A percentile compares a stretch with the other conserved stretches of the same genome.
These are phyloP conservation scores for Leptinotarsa tumamoca DNA, from an alignment of 2,888 invertebrate species.

Conservation along the genomic window DNA sequence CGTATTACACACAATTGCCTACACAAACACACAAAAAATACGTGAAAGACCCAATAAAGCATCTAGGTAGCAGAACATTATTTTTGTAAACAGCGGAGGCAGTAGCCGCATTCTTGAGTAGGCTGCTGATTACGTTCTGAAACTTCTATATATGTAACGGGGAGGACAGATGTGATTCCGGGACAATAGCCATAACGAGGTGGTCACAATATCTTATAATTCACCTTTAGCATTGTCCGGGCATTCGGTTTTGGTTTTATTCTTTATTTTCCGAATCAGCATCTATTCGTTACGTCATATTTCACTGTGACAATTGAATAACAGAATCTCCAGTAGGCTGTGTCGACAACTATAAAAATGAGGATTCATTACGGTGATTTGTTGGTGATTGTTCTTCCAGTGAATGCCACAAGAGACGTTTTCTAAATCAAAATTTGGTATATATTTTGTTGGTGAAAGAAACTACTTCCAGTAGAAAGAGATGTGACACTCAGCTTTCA, in stretches of 20 bases:
- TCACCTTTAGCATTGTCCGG: constrained; percentile 46
- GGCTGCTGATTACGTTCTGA: constrained; percentile 41
- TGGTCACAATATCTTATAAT: constrained; percentile 58
- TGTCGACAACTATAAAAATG: constrained; percentile 41
- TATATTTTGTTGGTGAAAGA: too few species aligned
- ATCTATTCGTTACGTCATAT: constrained; percentile 41
- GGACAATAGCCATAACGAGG: constrained; percentile 65
- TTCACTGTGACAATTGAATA: constrained; percentile 37
- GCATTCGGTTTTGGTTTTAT: constrained; percentile 43
- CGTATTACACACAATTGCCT: constrained; percentile 4
- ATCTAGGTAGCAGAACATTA: constrained; percentile 32
- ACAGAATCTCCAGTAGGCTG: constrained; percentile 37
- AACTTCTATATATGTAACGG: constrained; percentile 58
- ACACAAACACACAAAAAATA: constrained; percentile 6
- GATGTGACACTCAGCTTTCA: too few species aligned
- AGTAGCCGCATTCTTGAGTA: constrained; percentile 45
- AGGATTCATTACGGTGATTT: constrained; percentile 22
- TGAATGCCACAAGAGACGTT: not conserved
- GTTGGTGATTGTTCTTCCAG: not conserved
- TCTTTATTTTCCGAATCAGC: constrained; percentile 40
- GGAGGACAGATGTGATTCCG: constrained; percentile 61
- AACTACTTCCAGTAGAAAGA: too few species aligned
- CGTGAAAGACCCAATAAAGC: constrained; percentile 22
- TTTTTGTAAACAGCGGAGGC: constrained; percentile 41
- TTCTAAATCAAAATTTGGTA: too few species aligned